These are phyloP conservation scores for Standfussiana lucernea DNA, from an alignment of 2,888 invertebrate genomes.

Conservation along the genomic window DNA sequence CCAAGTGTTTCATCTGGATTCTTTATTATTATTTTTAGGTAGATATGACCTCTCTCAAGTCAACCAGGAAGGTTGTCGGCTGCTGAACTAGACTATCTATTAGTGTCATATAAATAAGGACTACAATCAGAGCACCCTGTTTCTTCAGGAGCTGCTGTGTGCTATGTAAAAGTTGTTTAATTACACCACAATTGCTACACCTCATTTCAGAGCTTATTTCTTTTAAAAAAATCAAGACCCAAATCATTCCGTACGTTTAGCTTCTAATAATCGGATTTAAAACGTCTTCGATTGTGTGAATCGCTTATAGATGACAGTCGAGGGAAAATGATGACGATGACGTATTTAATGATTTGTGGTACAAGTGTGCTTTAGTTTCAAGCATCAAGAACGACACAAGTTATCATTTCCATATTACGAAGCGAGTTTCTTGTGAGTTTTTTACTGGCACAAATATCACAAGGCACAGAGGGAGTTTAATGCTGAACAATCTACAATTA, in stretches of 20 bases:
- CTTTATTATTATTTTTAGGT: not conserved
- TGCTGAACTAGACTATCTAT: not conserved
- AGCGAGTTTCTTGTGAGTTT: slow-evolving; percentile 52
- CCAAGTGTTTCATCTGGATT: not conserved
- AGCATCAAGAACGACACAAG: slow-evolving; percentile 33
- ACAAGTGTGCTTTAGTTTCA: slow-evolving; percentile 3
- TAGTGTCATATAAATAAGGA: not conserved
- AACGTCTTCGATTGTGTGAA: not conserved
- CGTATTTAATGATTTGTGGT: not conserved
- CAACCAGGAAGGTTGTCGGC: not conserved
- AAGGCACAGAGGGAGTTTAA: slow-evolving; percentile 68
- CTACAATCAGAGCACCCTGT: not conserved
- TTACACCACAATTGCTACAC: not conserved
- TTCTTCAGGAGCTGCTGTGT: not conserved
- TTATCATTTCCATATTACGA: slow-evolving; percentile 54
- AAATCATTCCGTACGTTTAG: not conserved
- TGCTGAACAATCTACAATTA: slow-evolving; percentile 84
- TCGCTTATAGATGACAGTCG: not conserved
- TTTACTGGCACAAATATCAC: slow-evolving; percentile 60
- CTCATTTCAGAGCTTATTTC: not conserved
- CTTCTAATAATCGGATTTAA: not conserved
- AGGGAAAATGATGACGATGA: not conserved
- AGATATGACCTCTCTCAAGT: not conserved
- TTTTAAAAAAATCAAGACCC: not conserved
- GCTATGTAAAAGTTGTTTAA: not conserved